Evolutionary conservation across 2,797 vertebrate genomes (phyloP), one percentile per base, ranked within the genome.

Genomic region (Sebastolobus altivelis): DNA sequence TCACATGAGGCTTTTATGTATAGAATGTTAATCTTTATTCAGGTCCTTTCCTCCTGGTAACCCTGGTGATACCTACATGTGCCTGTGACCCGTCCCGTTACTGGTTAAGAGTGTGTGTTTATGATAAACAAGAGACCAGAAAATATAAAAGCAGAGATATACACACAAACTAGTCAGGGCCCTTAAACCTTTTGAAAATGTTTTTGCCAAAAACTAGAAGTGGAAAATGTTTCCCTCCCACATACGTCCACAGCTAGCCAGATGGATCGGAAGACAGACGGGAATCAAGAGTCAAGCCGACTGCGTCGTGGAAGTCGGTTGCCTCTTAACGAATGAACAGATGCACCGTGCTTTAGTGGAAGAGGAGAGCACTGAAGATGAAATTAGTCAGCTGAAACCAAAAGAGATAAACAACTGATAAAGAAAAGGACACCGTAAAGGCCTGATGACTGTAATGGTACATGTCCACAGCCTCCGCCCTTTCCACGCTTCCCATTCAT

Each of bases 41-140:
- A 93, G 90, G 92, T 93, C 85, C 72, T 79, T 68, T 83, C 60
- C 67, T 84, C 77, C 87, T 80, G 67, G 77, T 85, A 79, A 83
- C 86, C 86, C 81, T 80, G 63, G 76, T 88, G 82, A 81, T 81
- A 85, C 88, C 92, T 82, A 74, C 67, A 92, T 88, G 94, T 95
- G 94, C 93, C 94, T 95, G 90, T 87, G 82, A 87, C 69, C 66
- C 73, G 8, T 88, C 75, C 65, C 60, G 11, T 79, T 61, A n/a
- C 43, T 20, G 43, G 43, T 8, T 46, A 46, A 27, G 37, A 40
- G 56, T 58, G 69, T 83, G 74, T 52, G 56, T 56, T 37, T 54
- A 58, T 74, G 35, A 65, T 67, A 73, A 40, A 69, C 68, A 71
- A 77, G 22, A 68, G n/a, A 38, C 43, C 0, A 61, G 20, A 72